phyloP scores from a whole-genome alignment of 2,797 vertebrate genomes.

The Pseudomugil tenellus region DNA sequence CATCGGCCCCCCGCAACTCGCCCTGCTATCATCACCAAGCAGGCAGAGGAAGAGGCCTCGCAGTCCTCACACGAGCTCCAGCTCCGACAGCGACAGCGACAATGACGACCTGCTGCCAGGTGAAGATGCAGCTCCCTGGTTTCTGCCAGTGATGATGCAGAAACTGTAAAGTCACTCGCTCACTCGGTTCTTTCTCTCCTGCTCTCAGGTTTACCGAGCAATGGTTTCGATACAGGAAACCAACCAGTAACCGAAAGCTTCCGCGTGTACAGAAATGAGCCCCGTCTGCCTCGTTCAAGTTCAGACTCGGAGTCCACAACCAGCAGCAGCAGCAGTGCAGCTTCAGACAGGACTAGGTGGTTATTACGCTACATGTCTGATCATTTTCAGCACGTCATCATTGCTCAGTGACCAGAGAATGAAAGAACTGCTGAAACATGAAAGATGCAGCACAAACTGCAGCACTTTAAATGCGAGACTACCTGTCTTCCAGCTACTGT shows the following conservation, averaged over 20 bases:
- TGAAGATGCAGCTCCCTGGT: slow-evolving; percentile 34
- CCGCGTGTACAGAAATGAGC: slow-evolving; percentile 94
- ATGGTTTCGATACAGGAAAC: slow-evolving; percentile 92
- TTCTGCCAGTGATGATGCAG: accelerated
- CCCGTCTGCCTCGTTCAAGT: slow-evolving; percentile 95
- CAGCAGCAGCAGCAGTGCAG: slow-evolving; percentile 97
- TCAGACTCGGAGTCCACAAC: slow-evolving; percentile 97
- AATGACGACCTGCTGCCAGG: slow-evolving; percentile 90
- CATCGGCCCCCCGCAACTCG: slow-evolving; percentile 94
- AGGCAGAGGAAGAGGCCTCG: slow-evolving; percentile 92
- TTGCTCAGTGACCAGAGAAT: neutral
- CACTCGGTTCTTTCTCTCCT: neutral
- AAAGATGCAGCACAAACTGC: neutral
- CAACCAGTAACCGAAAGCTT: slow-evolving; percentile 98
- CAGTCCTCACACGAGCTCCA: slow-evolving; percentile 93
- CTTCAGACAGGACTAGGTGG: slow-evolving; percentile 96
- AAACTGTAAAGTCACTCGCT: neutral
- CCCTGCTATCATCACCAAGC: slow-evolving; percentile 85
- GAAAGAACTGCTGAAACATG: neutral
- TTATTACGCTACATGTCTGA: slow-evolving; percentile 1
- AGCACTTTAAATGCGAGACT: neutral
- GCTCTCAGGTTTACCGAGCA: slow-evolving; percentile 90
- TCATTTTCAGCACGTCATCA: neutral
- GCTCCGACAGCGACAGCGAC: slow-evolving; percentile 96
- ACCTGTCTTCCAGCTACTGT: neutral